Base-by-base conservation (phyloP, 2,888 invertebrate genomes). In the Drosophila anceps region DNA sequence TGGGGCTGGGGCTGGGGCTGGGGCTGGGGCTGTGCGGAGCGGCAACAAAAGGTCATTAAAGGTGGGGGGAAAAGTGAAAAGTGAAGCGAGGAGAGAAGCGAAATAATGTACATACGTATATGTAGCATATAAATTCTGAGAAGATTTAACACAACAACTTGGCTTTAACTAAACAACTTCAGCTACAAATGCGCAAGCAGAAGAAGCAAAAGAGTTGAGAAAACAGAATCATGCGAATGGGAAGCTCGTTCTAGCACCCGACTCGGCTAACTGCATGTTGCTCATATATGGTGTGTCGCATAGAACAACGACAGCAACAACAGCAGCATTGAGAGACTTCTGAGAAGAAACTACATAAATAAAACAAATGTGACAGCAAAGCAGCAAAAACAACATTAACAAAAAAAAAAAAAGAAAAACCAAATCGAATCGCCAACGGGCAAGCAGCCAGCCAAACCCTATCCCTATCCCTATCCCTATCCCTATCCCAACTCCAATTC, bases 61-160 rank as follows among this genome's bases (percentile, higher is more conserved):
- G 62, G 59, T 35, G 70, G 41, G 65, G 51, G 10, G 5, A n/a
- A 44, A 20, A 39, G n/a, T n/a, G n/a, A n/a, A n/a, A n/a, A n/a
- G n/a, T n/a, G n/a, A n/a, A n/a, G n/a, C n/a, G 8, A 18, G 18
- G 4, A n/a, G 27, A 24, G 35, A 1, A 24, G 33, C 8, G 8
- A n/a, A 24, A 3, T 24, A 6, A 54, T 27, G 53, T 39, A 39
- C 24, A 27, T 37, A 37, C 35, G 3, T 27, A 37, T 48, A 72
- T 58, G 50, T 77, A 54, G 51, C 69, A 60, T 50, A 72, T 59
- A 73, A 50, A 72, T 79, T 75, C 78, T 58, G 39, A 69, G 78
- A 78, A 77, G 70, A 51, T 74, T 67, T 60, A 78, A 74, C 64
- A 59, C 46, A 51, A 73, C 27, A 69, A 65, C 31, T 77, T 66